Conservation (phyloP, 1,140 invertebrate species). For the Eciton burchellii region DNA sequence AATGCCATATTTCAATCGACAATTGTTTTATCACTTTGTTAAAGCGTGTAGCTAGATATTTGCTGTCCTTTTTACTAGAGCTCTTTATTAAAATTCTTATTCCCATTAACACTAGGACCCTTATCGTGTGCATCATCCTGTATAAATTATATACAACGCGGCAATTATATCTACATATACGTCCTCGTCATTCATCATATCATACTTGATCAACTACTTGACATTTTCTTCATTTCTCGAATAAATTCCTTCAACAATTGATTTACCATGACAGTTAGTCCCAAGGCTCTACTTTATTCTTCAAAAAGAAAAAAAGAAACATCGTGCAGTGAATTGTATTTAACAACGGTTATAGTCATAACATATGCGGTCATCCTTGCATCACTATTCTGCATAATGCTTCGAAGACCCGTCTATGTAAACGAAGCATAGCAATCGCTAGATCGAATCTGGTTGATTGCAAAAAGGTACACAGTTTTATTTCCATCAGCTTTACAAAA, state of each 20-base stretch:
- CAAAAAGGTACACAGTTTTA: conserved; percentile 6
- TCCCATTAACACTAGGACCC: neutral
- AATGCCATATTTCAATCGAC: neutral
- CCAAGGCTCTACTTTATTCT: conserved; percentile 51
- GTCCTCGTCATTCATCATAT: conserved; percentile 9
- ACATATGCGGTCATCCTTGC: neutral
- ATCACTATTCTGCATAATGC: conserved; percentile 18
- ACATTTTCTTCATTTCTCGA: conserved; percentile 7
- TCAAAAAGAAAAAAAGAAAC: conserved; percentile 50
- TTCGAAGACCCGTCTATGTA: neutral
- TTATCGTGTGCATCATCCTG: neutral
- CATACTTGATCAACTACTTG: conserved; percentile 12
- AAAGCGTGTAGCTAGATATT: neutral
- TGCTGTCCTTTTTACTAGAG: neutral
- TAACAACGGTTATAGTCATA: conserved; percentile 31
- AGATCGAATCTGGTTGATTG: neutral
- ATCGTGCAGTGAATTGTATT: conserved; percentile 41
- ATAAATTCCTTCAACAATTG: conserved; percentile 37
- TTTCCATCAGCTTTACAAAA: neutral
- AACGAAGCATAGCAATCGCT: conserved; percentile 10
- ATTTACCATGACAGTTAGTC: conserved; percentile 34
- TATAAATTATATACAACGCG: conserved; percentile 42
- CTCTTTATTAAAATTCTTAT: conserved; percentile 13
- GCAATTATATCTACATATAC: conserved; percentile 38
- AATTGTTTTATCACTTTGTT: neutral